Conservation (phyloP, 2,888 invertebrate genomes). For the Caenorhabditis auriculariae region DNA sequence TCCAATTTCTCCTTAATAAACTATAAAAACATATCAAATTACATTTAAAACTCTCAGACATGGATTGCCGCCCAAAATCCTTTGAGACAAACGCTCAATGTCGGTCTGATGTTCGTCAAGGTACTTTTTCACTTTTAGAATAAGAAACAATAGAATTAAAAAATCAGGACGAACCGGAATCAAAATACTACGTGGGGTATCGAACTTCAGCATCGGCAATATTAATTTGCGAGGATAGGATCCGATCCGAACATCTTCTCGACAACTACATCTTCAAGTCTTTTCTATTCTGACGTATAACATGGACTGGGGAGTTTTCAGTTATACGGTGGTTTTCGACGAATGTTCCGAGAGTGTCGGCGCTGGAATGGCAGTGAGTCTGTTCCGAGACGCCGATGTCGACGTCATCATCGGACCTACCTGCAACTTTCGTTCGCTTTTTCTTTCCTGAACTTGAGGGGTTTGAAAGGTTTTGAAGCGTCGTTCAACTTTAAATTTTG, state of each 20-base stretch:
- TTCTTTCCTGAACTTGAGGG: neutral
- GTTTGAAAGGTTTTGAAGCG: neutral
- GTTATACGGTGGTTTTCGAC: constrained; percentile 22
- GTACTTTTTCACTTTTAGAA: neutral
- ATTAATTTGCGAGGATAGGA: constrained; percentile 35
- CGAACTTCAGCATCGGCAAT: constrained; percentile 36
- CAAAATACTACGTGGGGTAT: constrained; percentile 11
- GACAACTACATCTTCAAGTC: constrained; percentile 33
- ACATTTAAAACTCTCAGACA: too few relatives aligned
- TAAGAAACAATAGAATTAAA: neutral
- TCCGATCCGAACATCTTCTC: constrained; percentile 25
- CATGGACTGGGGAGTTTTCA: constrained; percentile 5
- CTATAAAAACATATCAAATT: too few relatives aligned
- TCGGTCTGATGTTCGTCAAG: constrained; percentile 23
- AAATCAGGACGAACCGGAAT: neutral
- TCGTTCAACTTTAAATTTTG: neutral
- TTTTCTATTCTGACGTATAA: neutral
- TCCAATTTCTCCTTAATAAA: too few relatives aligned
- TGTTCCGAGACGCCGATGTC: constrained; percentile 25
- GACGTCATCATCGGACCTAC: constrained; percentile 53
- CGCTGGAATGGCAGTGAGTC: constrained; percentile 31
- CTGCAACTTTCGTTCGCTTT: constrained; percentile 36
- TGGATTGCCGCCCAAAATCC: too few relatives aligned
- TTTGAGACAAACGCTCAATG: constrained; percentile 16
- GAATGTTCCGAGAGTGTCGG: constrained; percentile 45